phyloP scores from a whole-genome alignment of 2,113 vertebrate species.

The Sphyrna mokarran region DNA sequence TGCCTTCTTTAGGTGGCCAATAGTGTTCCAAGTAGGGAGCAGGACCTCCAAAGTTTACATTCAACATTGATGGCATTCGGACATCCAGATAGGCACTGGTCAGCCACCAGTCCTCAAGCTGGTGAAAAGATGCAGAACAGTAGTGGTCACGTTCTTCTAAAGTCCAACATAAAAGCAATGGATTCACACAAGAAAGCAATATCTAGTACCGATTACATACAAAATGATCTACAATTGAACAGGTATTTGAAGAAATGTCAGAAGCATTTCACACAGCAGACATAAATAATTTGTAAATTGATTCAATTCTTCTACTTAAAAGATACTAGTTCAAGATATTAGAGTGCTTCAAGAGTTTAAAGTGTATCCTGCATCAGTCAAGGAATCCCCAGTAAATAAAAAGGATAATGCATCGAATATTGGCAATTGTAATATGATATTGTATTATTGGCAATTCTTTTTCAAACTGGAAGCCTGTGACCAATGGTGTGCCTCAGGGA shows the following conservation, averaged over 20 bases:
- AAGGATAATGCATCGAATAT: neutral
- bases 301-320: neutral
- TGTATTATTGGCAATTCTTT: too few species aligned
- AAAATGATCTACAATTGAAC: neutral
- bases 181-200: neutral
- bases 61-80: slow-evolving; percentile 79
- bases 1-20: slow-evolving; percentile 78
- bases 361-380: neutral
- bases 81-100: slow-evolving; percentile 78
- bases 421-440: neutral
- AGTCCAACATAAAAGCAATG: neutral
- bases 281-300: neutral
- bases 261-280: neutral
- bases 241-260: neutral
- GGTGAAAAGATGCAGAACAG: slow-evolving; percentile 44
- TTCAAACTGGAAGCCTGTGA: too few species aligned
- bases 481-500: too few species aligned
- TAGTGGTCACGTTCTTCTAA: neutral
- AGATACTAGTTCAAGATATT: neutral
- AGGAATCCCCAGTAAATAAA: neutral
- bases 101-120: slow-evolving; percentile 98
- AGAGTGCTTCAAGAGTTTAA: neutral
- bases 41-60: slow-evolving; percentile 79
- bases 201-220: neutral
- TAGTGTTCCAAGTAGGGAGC: slow-evolving; percentile 73